Conservation (phyloP, 1,140 invertebrate species). For the Chelonus insularis region DNA sequence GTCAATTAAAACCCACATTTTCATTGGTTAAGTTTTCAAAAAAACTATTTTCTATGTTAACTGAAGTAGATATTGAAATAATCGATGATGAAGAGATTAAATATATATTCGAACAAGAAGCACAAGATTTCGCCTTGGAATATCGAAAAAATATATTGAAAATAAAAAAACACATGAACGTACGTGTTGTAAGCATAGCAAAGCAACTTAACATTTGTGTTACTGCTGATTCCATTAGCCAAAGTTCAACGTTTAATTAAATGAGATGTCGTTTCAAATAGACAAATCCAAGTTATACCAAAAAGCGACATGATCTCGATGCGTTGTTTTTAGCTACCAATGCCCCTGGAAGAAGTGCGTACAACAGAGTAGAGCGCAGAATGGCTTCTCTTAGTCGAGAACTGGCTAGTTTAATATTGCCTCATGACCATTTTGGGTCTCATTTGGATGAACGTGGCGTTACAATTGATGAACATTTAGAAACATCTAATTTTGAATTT, state of each 20-base stretch:
- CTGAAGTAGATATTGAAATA: slow-evolving; percentile 30
- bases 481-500: slow-evolving; percentile 38
- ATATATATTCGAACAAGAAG: slow-evolving; percentile 29
- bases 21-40: slow-evolving; percentile 25
- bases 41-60: slow-evolving; percentile 25
- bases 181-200: too few relatives aligned
- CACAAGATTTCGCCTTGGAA: slow-evolving; percentile 21
- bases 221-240: too few relatives aligned
- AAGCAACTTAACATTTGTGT: too few relatives aligned
- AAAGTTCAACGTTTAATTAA: too few relatives aligned
- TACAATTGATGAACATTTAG: slow-evolving; percentile 46
- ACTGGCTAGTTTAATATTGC: slow-evolving; percentile 48
- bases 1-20: slow-evolving; percentile 27
- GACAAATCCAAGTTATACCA: too few relatives aligned
- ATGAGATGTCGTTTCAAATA: too few relatives aligned
- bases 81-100: slow-evolving; percentile 32
- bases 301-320: too few relatives aligned
- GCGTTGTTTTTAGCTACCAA: too few relatives aligned
- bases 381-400: slow-evolving; percentile 53
- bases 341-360: too few relatives aligned
- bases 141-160: slow-evolving; percentile 15
- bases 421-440: slow-evolving; percentile 47
- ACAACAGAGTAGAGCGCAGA: slow-evolving; percentile 42
- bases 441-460: slow-evolving; percentile 46
- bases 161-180: slow-evolving; percentile 12